Evolutionary conservation across 2,797 vertebrate genomes (phyloP).

Genomic region (Lacerta viridis): DNA sequence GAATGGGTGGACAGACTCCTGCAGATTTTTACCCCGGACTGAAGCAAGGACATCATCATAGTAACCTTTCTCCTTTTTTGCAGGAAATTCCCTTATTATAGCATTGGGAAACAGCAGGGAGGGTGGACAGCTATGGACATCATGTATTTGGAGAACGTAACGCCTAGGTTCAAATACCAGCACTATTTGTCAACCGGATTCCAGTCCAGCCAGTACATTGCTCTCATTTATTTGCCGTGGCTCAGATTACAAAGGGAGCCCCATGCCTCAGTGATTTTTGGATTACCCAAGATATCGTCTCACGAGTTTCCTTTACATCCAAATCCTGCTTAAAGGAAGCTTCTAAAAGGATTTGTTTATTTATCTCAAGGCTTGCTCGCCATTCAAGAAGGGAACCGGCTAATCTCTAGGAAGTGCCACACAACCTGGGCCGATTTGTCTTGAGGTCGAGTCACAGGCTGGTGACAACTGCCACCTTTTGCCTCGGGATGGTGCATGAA

Average conservation of each 20-base stretch:
- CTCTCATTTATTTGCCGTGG: neutral
- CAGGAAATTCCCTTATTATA: no score
- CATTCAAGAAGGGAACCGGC: neutral
- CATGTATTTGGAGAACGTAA: neutral
- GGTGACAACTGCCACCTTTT: no score
- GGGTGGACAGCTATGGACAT: neutral
- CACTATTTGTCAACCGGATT: neutral
- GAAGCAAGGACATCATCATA: neutral
- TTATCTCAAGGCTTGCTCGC: neutral
- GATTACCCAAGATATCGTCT: slow-evolving; percentile 10
- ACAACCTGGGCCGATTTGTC: neutral
- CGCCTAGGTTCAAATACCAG: neutral
- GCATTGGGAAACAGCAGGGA: no score
- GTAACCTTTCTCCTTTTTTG: no score
- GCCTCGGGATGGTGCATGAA: neutral
- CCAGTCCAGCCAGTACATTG: neutral
- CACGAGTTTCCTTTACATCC: slow-evolving; percentile 15
- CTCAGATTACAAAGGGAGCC: neutral
- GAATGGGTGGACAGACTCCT: neutral
- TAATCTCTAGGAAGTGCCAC: neutral
- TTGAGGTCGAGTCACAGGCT: neutral
- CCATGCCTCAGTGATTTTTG: neutral
- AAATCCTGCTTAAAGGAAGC: neutral
- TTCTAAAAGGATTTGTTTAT: slow-evolving; percentile 12
- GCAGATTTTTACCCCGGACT: neutral